These are phyloP conservation scores for Oryzias celebensis DNA, from an alignment of 2,113 vertebrate species.

Conservation along the genomic window DNA sequence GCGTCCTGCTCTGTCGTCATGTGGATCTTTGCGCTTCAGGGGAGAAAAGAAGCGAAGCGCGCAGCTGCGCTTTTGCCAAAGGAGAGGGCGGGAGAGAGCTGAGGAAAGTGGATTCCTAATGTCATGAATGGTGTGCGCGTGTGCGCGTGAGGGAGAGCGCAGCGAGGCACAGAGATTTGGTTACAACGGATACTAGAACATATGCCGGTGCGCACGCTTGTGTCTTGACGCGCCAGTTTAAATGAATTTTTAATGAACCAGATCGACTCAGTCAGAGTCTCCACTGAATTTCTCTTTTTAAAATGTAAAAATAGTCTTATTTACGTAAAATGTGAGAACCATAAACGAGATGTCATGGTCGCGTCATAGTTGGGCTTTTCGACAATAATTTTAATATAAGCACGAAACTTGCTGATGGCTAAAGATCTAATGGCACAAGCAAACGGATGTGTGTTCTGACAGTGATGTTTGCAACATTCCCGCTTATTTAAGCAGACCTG, in stretches of 20 bases:
- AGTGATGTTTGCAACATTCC: background rate
- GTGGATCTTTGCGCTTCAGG: slow-evolving; percentile 12
- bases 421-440: background rate
- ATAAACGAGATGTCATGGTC: no score
- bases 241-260: no score
- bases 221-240: no score
- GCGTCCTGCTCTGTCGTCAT: slow-evolving; percentile 9
- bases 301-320: no score
- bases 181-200: no score
- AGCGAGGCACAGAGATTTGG: background rate
- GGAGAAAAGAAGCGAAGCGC: slow-evolving; percentile 15
- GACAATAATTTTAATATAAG: no score
- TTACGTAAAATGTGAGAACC: no score
- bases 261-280: no score
- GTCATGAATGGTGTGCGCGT: slow-evolving; percentile 19
- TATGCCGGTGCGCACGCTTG: no score
- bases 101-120: slow-evolving; percentile 17
- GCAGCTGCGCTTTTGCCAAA: slow-evolving; percentile 27
- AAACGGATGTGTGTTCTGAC: background rate
- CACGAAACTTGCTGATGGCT: no score
- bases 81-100: slow-evolving; percentile 21
- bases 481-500: background rate
- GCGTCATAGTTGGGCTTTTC: no score
- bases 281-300: no score
- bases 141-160: background rate